phyloP scores from a whole-genome alignment of 2,888 invertebrate species.

The Trileptium ribeirensis region DNA sequence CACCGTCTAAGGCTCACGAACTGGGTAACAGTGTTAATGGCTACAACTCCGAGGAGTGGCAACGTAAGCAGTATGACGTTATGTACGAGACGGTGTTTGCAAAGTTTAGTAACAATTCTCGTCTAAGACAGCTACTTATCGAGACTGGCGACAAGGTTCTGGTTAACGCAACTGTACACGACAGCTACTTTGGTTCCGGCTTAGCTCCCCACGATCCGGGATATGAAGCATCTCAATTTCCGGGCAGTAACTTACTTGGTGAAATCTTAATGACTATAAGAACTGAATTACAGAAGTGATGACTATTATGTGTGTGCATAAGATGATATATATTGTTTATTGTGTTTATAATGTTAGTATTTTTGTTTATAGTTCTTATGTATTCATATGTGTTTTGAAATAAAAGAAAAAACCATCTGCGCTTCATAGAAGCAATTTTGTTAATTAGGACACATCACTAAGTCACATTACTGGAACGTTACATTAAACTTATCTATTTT shows the following conservation, averaged over 20 bases:
- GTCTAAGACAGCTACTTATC: not conserved
- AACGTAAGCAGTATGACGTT: not conserved
- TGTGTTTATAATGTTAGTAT: no score
- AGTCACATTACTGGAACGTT: no score
- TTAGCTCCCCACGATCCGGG: not conserved
- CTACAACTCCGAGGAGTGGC: not conserved
- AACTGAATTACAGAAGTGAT: no score
- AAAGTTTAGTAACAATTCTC: not conserved
- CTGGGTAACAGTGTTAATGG: not conserved
- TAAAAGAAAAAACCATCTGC: no score
- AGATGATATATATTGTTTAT: no score
- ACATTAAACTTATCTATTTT: no score
- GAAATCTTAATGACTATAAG: not conserved
- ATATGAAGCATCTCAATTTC: not conserved
- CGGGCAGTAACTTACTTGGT: not conserved
- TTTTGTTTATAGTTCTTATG: no score
- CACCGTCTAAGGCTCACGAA: not conserved
- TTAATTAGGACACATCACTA: no score
- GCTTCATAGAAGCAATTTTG: no score
- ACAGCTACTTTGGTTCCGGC: not conserved
- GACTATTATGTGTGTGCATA: no score
- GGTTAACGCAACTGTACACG: not conserved
- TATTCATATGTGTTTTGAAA: no score
- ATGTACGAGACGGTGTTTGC: not conserved
- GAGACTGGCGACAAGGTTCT: not conserved